Percentiles rank a stretch among this genome's conserved stretches.
Evolutionary conservation across 2,113 vertebrate species (phyloP).

Genomic region (Sialia sialis): DNA sequence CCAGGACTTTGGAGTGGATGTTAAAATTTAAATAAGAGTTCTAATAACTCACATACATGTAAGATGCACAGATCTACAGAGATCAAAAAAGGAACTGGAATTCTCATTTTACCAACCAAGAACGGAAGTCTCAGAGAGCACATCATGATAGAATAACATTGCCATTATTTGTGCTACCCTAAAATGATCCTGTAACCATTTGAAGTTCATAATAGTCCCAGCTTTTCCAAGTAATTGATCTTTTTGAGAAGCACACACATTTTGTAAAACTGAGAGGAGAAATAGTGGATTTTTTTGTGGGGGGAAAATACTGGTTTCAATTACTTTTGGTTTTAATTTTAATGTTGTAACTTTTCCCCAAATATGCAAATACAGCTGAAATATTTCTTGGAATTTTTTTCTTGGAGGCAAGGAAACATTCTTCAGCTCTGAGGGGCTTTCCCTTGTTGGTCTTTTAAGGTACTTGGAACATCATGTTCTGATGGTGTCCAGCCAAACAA

Average conservation of each 20-base stretch:
- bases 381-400: neutral
- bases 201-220: neutral
- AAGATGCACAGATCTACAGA: neutral
- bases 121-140: neutral
- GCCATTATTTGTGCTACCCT: neutral
- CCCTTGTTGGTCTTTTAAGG: neutral
- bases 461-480: neutral
- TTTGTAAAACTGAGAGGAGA: neutral
- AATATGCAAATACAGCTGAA: neutral
- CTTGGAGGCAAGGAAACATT: neutral
- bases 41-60: neutral
- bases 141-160: neutral
- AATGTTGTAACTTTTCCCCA: neutral
- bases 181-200: neutral
- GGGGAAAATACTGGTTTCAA: neutral
- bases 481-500: neutral
- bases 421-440: neutral
- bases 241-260: neutral
- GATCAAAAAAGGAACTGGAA: neutral
- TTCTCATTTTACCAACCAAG: neutral
- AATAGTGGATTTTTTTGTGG: no score
- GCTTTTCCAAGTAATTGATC: neutral
- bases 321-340: neutral
- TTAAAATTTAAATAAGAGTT: neutral
- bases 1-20: neutral